A percentile compares a stretch with the other conserved stretches of the same genome.
Evolutionary conservation across 2,888 invertebrate species (phyloP).

Genomic region (Drepana falcataria): DNA sequence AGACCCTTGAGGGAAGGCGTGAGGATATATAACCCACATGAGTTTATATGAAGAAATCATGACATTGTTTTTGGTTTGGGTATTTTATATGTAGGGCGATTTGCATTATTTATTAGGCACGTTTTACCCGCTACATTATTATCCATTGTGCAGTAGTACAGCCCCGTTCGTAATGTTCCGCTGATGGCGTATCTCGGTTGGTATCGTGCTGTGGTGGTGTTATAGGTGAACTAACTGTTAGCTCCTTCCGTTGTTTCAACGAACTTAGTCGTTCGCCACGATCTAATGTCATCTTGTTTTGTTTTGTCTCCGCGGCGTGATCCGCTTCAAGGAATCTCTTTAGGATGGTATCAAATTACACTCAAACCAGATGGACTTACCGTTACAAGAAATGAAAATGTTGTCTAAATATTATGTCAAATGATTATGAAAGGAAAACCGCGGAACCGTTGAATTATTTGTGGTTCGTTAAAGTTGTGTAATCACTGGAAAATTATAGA

Average conservation of each 20-base stretch:
- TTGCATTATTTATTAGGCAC: neutral
- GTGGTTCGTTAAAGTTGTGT: slow-evolving; percentile 46
- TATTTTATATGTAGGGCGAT: neutral
- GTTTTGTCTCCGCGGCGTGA: neutral
- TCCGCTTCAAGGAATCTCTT: neutral
- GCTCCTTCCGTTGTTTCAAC: slow-evolving; percentile 42
- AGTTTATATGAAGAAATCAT: too few species aligned
- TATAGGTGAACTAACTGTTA: slow-evolving; percentile 58
- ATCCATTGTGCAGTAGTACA: slow-evolving; percentile 26
- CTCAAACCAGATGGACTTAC: slow-evolving; percentile 10
- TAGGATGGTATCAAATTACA: too few species aligned
- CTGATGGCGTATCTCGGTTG: slow-evolving; percentile 50
- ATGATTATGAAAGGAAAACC: slow-evolving; percentile 27
- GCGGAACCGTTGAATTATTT: slow-evolving; percentile 38
- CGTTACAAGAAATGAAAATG: slow-evolving; percentile 11
- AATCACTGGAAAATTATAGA: slow-evolving; percentile 35
- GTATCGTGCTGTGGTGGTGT: slow-evolving; percentile 32
- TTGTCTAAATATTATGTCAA: slow-evolving; percentile 22
- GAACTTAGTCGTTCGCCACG: slow-evolving; percentile 22
- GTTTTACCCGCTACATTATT: slow-evolving; percentile 10
- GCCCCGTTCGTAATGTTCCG: slow-evolving; percentile 52
- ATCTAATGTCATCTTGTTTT: slow-evolving; percentile 18
- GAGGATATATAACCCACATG: too few species aligned
- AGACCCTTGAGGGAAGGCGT: too few species aligned
- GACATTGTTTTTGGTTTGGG: neutral